Percentiles rank a stretch among this genome's conserved stretches.
Evolutionary conservation across 1,140 invertebrate species (phyloP).

Genomic region (Brachionus manjavacas): DNA sequence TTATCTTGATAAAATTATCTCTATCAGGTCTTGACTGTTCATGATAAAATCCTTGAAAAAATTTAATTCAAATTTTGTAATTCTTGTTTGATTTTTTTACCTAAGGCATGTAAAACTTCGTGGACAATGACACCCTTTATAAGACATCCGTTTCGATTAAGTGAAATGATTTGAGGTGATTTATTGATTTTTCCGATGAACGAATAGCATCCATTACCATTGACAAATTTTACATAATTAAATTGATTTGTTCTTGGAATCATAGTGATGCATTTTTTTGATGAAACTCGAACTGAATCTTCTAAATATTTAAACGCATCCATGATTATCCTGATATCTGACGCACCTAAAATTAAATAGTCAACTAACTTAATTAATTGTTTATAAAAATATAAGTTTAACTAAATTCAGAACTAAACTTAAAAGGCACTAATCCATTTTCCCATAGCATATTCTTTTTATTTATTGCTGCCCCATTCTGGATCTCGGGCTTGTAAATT

Average conservation of each 20-base stretch:
- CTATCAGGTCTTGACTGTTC: neutral
- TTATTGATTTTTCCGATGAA: neutral
- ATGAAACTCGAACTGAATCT: neutral
- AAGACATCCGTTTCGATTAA: neutral
- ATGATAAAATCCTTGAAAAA: neutral
- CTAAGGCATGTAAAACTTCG: neutral
- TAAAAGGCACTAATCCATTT: neutral
- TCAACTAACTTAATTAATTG: too few species aligned
- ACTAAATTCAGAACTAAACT: neutral
- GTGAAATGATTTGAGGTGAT: neutral
- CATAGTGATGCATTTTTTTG: neutral
- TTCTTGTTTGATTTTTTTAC: neutral
- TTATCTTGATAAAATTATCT: neutral
- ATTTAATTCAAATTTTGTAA: too few species aligned
- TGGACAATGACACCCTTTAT: neutral
- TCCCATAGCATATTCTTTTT: neutral
- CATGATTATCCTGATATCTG: neutral
- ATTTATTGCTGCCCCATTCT: neutral
- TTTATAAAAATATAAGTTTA: neutral
- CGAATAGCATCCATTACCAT: neutral
- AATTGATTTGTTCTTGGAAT: neutral
- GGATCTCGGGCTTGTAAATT: neutral
- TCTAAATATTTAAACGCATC: neutral
- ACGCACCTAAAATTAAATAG: neutral
- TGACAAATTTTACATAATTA: neutral